Evolutionary conservation across 2,888 invertebrate species (phyloP).

Genomic region (Lasius fuliginosus): DNA sequence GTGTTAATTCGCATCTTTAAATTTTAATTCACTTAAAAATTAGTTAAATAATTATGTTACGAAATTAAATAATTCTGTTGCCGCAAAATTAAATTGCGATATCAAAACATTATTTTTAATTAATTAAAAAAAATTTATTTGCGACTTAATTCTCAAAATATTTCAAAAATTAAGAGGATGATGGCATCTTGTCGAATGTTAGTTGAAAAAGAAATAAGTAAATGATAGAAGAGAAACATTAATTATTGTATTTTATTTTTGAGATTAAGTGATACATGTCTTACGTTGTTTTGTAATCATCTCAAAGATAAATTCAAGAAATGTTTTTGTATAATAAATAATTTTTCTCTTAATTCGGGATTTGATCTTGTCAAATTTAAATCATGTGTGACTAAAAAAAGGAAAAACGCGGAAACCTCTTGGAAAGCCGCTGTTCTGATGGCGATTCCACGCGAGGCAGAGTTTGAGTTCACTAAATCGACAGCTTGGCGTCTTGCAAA

Average conservation of each 20-base stretch:
- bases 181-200: neutral
- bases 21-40: neutral
- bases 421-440: conserved; percentile 26
- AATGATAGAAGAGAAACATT: neutral
- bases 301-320: neutral
- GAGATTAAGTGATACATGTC: neutral
- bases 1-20: neutral
- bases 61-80: neutral
- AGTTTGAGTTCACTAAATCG: conserved; percentile 80
- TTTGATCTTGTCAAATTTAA: neutral
- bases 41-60: neutral
- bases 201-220: neutral
- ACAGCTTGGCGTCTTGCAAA: conserved; percentile 85
- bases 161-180: neutral
- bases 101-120: neutral
- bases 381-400: neutral
- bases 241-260: neutral
- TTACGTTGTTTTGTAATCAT: neutral
- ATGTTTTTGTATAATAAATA: neutral
- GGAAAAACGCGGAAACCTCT: neutral
- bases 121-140: neutral
- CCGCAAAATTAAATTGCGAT: neutral
- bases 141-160: neutral
- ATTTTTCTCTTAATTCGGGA: neutral
- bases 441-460: conserved; percentile 66